phyloP scores from a whole-genome alignment of 1,140 invertebrate species.

The Physella acuta region DNA sequence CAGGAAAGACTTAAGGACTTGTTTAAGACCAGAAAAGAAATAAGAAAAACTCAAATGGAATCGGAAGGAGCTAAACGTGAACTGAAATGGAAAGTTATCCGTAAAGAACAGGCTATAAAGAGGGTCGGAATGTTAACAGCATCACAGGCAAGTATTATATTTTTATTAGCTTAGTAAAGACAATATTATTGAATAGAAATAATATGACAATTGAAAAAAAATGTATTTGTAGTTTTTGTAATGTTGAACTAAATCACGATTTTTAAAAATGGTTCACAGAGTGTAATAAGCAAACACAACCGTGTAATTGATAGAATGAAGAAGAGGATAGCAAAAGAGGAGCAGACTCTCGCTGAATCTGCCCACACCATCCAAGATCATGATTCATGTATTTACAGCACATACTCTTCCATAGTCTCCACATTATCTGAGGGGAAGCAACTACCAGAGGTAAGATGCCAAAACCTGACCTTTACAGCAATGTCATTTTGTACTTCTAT shows the following conservation, averaged over 20 bases:
- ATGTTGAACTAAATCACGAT: too few species aligned
- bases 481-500: too few species aligned
- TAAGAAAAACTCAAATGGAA: constrained; percentile 39
- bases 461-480: too few species aligned
- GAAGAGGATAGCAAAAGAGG: neutral
- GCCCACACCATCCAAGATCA: constrained; percentile 12
- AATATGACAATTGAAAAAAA: too few species aligned
- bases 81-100: constrained; percentile 42
- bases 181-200: too few species aligned
- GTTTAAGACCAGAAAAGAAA: constrained; percentile 33
- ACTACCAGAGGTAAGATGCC: constrained; percentile 28
- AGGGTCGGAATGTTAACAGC: constrained; percentile 33
- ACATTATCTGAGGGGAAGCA: constrained; percentile 17
- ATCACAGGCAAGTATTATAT: neutral
- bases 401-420: neutral
- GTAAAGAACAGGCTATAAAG: constrained; percentile 40
- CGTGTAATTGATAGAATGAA: constrained; percentile 22
- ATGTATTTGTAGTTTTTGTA: too few species aligned
- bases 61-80: constrained; percentile 42
- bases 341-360: neutral
- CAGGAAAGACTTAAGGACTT: constrained; percentile 36
- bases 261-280: too few species aligned
- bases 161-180: too few species aligned
- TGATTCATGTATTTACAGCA: constrained; percentile 2
- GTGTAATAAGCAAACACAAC: constrained; percentile 14